Base-by-base conservation (phyloP, 2,113 vertebrate genomes). In the Vireo altiloquus region DNA sequence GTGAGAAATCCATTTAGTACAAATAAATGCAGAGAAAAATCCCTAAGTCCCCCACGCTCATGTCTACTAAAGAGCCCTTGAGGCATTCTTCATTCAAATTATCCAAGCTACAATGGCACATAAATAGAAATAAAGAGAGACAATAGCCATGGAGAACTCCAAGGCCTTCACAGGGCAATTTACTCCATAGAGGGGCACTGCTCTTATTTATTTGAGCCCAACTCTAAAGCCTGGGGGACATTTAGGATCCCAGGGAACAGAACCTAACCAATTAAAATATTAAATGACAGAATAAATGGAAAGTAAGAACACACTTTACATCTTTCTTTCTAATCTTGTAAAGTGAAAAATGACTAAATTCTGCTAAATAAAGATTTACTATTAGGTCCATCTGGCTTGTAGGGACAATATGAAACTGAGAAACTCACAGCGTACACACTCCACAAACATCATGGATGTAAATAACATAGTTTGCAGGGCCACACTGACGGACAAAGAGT, bases 1-100 rank as follows among this genome's bases (percentile, higher is more conserved):
- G n/a, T 13, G 78, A 93, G 19, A 85, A 90, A 94, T 59, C 42
- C 69, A 82, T 90, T 87, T 75, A 82, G 14, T 21, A 28, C 22
- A 35, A 87, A 31, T 22, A 60, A 81, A 53, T 21, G 39, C 28
- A 91, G 65, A 63, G 66, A 85, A 80, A 72, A 85, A 79, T 21
- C 71, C 60, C 27, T 5, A 64, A 53, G 56, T 50, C 15, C 61
- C 30, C 57, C 13, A 24, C 28, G 69, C 42, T 52, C 56, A 21
- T 12, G 39, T 63, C 88, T 63, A 39, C 52, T 37, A 24, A 89
- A 85, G 70, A 85, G 47, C 61, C 79, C 89, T 66, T 42, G 21
- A 87, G 82, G 53, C 66, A 71, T 54, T 87, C 7, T 35, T 61
- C 39, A 13, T 75, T 54, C 2, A 1, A 87, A 75, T 79, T 63